Evolutionary conservation across 2,797 vertebrate genomes (phyloP).

Genomic region (Phylloscopus collybita): DNA sequence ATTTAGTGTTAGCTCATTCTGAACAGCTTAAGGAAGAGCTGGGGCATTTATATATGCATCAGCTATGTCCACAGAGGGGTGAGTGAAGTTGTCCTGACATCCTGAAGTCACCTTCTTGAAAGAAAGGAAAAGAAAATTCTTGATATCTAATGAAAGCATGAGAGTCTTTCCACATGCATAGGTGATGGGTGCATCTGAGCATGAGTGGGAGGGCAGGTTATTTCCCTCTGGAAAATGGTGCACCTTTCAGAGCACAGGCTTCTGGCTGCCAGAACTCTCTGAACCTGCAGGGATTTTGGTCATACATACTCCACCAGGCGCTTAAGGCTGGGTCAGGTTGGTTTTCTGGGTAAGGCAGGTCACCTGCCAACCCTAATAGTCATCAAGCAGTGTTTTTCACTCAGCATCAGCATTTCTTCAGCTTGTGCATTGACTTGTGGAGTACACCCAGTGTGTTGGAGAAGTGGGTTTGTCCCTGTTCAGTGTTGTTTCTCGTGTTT

Average conservation of each 20-base stretch:
- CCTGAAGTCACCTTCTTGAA: neutral
- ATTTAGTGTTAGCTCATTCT: neutral
- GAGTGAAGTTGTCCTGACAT: neutral
- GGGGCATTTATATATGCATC: neutral
- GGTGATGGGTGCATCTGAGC: neutral
- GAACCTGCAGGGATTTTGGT: neutral
- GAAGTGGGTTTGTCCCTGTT: neutral
- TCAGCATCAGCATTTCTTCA: neutral
- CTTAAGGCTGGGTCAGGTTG: neutral
- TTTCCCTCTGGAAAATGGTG: neutral
- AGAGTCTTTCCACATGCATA: neutral
- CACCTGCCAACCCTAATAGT: neutral
- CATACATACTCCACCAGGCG: rapidly evolving
- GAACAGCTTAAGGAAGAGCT: neutral
- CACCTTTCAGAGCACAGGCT: neutral
- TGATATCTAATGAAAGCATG: neutral
- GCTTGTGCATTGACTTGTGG: neutral
- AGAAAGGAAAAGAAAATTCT: neutral
- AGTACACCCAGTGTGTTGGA: rapidly evolving
- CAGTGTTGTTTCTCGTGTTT: rapidly evolving
- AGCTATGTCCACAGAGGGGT: neutral
- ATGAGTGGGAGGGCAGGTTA: neutral
- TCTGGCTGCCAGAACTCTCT: neutral
- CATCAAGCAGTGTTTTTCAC: neutral
- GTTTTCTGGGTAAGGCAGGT: neutral